Evolutionary conservation across 2,888 invertebrate genomes (phyloP).

Genomic region (Sympetrum striolatum): DNA sequence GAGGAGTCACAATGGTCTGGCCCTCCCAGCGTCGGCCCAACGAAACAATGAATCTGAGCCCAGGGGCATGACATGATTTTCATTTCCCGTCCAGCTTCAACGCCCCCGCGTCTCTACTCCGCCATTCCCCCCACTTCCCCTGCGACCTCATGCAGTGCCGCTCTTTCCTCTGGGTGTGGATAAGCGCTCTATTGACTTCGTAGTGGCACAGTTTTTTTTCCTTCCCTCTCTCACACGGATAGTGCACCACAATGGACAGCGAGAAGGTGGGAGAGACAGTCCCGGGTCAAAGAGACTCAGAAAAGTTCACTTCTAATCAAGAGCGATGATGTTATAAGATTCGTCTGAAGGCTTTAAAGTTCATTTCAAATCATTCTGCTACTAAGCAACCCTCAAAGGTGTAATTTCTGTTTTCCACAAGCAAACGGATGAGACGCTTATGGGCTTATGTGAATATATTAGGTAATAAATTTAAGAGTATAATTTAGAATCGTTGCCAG

Average conservation of each 20-base stretch:
- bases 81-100: conserved; percentile 24
- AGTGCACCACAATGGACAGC: not conserved
- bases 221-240: not conserved
- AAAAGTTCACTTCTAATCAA: not conserved
- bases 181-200: conserved; percentile 27
- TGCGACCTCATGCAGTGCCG: not conserved
- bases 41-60: conserved; percentile 32
- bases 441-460: too few species aligned
- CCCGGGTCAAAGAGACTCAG: not conserved
- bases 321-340: not conserved
- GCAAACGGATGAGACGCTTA: too few species aligned
- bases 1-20: not conserved
- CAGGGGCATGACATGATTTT: conserved; percentile 39
- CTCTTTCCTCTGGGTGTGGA: conserved; percentile 5
- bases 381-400: too few species aligned
- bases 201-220: not conserved
- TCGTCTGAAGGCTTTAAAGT: not conserved
- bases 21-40: not conserved
- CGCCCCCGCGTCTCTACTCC: not conserved
- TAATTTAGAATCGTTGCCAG: too few species aligned
- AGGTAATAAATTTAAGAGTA: too few species aligned
- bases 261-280: not conserved
- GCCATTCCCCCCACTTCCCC: not conserved
- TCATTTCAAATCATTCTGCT: too few species aligned
- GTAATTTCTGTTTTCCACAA: too few species aligned